Percentiles rank a stretch among this genome's conserved stretches.
These are phyloP conservation scores for Iguana delicatissima DNA, from an alignment of 2,797 vertebrate species.

Conservation along the genomic window DNA sequence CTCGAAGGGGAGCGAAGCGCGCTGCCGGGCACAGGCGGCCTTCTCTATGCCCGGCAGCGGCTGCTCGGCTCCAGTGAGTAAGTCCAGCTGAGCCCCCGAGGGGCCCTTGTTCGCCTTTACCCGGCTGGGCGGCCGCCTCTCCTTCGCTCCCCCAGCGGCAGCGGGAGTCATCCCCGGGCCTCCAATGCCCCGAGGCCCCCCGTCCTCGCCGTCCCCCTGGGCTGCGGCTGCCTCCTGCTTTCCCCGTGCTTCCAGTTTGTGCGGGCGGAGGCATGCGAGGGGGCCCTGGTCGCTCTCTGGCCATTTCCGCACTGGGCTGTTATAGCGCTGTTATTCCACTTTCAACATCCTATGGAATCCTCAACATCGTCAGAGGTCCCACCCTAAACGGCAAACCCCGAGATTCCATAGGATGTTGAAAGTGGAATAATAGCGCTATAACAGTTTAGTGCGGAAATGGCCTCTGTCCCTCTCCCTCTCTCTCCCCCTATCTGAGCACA, in stretches of 20 bases:
- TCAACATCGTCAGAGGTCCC: too few relatives aligned
- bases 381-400: too few relatives aligned
- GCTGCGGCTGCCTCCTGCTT: too few relatives aligned
- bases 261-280: background rate
- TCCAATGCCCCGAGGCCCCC: background rate
- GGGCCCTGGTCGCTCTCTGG: background rate
- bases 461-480: too few relatives aligned
- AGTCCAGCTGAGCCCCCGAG: constrained; percentile 13
- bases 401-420: too few relatives aligned
- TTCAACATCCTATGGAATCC: too few relatives aligned
- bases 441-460: too few relatives aligned
- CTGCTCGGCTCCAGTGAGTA: constrained; percentile 70
- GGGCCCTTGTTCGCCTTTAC: background rate
- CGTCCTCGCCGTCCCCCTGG: background rate
- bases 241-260: too few relatives aligned
- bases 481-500: background rate
- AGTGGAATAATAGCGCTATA: too few relatives aligned
- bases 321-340: too few relatives aligned
- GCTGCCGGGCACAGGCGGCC: background rate
- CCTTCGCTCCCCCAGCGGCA: too few relatives aligned
- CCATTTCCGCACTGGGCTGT: too few relatives aligned
- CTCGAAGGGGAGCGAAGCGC: background rate
- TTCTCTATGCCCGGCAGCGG: constrained; percentile 16
- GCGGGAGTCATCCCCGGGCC: background rate
- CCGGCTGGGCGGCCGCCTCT: background rate